Conservation (phyloP, 1,140 invertebrate genomes). For the Gryon sp. region DNA sequence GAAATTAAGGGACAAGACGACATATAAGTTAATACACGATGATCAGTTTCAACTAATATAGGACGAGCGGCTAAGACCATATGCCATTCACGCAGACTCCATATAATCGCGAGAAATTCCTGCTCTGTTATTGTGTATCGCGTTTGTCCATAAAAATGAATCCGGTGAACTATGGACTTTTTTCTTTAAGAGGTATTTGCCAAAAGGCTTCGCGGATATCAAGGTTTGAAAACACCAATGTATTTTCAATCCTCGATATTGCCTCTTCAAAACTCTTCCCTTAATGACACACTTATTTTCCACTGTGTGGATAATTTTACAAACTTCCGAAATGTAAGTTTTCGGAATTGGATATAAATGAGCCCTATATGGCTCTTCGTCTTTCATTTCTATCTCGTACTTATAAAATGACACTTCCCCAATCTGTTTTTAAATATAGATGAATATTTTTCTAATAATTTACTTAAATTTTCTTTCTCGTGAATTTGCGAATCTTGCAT, state of each 20-base stretch:
- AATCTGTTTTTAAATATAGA: background rate
- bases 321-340: background rate
- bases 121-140: constrained; percentile 72
- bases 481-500: too few species aligned
- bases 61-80: constrained; percentile 1
- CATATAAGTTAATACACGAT: constrained; percentile 12
- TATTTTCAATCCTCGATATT: background rate
- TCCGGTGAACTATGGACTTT: background rate
- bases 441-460: background rate
- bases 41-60: constrained; percentile 11
- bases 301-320: background rate
- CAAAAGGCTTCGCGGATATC: background rate
- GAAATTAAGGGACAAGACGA: background rate
- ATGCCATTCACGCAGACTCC: constrained; percentile 4
- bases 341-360: background rate
- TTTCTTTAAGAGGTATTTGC: background rate
- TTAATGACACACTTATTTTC: background rate
- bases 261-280: background rate
- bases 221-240: background rate
- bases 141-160: constrained; percentile 63
- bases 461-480: background rate
- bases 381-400: background rate
- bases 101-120: constrained; percentile 15
- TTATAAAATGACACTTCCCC: background rate
- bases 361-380: background rate